Evolutionary conservation across 2,888 invertebrate species (phyloP).

Genomic region (Caenorhabditis becei): DNA sequence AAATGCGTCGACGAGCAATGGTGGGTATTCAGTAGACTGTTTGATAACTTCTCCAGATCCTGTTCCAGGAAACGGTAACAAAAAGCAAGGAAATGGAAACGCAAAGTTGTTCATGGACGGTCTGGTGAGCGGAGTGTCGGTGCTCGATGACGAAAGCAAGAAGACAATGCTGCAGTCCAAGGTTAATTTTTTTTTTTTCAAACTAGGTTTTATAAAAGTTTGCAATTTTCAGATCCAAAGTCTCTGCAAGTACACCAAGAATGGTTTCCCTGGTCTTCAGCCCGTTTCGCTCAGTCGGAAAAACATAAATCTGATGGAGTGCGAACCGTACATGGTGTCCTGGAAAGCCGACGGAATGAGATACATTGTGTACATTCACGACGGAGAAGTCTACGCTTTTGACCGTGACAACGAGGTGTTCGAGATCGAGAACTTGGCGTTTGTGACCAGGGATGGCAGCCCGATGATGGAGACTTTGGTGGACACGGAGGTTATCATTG

Average conservation of each 20-base stretch:
- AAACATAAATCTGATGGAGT: slow-evolving; percentile 88
- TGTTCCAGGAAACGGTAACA: slow-evolving; percentile 32
- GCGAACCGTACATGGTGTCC: slow-evolving; percentile 94
- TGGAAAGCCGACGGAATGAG: slow-evolving; percentile 99
- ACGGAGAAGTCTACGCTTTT: slow-evolving; percentile 91
- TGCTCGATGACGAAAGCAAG: slow-evolving; percentile 66
- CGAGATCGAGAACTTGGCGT: slow-evolving; percentile 89
- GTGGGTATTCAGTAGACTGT: not conserved
- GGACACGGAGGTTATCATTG: slow-evolving; percentile 81
- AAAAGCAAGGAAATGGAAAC: not conserved
- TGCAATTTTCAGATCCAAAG: slow-evolving; percentile 69
- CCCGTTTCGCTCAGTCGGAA: slow-evolving; percentile 93
- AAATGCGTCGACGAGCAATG: not conserved
- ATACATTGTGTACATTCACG: slow-evolving; percentile 96
- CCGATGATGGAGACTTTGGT: slow-evolving; percentile 74
- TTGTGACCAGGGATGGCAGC: slow-evolving; percentile 87
- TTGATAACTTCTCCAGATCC: not conserved
- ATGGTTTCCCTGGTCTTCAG: slow-evolving; percentile 95
- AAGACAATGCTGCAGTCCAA: slow-evolving; percentile 62
- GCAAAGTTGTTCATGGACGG: slow-evolving; percentile 79
- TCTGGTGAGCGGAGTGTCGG: slow-evolving; percentile 64
- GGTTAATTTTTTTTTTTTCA: slow-evolving; percentile 29
- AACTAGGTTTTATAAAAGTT: not conserved
- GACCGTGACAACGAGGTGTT: slow-evolving; percentile 91
- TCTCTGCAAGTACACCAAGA: slow-evolving; percentile 80